phyloP scores from a whole-genome alignment of 53 echinoderm and acorn worm species.

The Glandiceps talaboti region DNA sequence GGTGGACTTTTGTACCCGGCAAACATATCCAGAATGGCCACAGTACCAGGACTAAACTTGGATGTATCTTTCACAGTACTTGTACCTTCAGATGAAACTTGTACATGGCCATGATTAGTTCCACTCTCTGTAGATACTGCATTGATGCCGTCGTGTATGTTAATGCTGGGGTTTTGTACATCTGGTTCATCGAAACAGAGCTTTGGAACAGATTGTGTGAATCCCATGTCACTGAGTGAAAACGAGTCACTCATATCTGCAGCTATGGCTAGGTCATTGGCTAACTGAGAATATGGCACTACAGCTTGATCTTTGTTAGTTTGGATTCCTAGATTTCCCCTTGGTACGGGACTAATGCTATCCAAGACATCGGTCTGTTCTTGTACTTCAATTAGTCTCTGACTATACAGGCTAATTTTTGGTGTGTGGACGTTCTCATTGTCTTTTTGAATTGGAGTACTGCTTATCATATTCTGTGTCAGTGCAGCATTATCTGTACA shows the following conservation, averaged over 20 bases:
- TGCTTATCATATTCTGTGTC: too few species aligned
- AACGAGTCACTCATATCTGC: conserved; percentile 28
- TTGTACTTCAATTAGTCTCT: background rate
- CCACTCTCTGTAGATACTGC: background rate
- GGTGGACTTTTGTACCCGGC: conserved; percentile 29
- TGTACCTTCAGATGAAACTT: too few species aligned
- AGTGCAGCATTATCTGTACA: background rate
- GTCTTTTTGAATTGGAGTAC: background rate
- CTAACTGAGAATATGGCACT: conserved; percentile 31
- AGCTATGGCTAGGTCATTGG: conserved; percentile 30
- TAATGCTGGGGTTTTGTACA: too few species aligned
- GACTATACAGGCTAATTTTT: background rate
- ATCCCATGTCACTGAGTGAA: conserved; percentile 18
- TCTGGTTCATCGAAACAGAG: background rate
- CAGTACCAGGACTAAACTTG: conserved; percentile 48
- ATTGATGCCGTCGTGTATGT: background rate
- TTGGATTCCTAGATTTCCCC: background rate
- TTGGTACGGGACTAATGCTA: background rate
- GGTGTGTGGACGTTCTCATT: background rate
- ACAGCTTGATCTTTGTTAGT: background rate
- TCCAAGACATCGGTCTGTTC: background rate
- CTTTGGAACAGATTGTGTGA: background rate
- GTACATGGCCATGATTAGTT: background rate
- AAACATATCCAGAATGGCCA: conserved; percentile 79
- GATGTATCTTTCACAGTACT: background rate